These are phyloP conservation scores for Drosophila santomea DNA, from an alignment of 1,140 invertebrate genomes.

Conservation along the genomic window DNA sequence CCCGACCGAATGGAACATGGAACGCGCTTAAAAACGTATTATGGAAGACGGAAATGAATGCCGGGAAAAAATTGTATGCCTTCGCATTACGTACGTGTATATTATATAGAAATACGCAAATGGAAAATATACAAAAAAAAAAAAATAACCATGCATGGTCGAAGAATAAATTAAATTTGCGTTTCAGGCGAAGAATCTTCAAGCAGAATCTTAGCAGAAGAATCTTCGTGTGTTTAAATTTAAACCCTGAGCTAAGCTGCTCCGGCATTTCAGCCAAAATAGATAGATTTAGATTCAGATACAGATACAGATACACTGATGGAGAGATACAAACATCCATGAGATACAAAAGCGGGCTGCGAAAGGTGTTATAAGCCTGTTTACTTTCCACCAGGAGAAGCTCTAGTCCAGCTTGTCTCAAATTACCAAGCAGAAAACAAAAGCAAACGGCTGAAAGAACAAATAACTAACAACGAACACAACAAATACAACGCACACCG, in stretches of 20 bases:
- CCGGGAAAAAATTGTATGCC: conserved; percentile 61
- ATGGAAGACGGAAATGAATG: conserved; percentile 82
- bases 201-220: conserved; percentile 43
- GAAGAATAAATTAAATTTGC: conserved; percentile 81
- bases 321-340: conserved; percentile 14
- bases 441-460: conserved; percentile 5
- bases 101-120: conserved; percentile 77
- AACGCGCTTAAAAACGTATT: conserved; percentile 81
- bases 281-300: conserved; percentile 22
- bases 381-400: conserved; percentile 50
- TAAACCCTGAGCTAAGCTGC: conserved; percentile 76
- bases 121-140: conserved; percentile 31
- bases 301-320: conserved; percentile 27
- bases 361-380: conserved; percentile 64
- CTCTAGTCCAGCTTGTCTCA: conserved; percentile 41
- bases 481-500: conserved; percentile 12
- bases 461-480: conserved; percentile 1
- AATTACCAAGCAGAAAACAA: conserved; percentile 49
- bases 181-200: conserved; percentile 43
- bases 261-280: conserved; percentile 38
- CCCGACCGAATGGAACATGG: conserved; percentile 52
- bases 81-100: conserved; percentile 23
- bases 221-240: conserved; percentile 69
- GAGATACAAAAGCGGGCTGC: conserved; percentile 15
- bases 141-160: conserved; percentile 34